Conservation (phyloP, 2,797 vertebrate genomes). For the Ibycter americanus region DNA sequence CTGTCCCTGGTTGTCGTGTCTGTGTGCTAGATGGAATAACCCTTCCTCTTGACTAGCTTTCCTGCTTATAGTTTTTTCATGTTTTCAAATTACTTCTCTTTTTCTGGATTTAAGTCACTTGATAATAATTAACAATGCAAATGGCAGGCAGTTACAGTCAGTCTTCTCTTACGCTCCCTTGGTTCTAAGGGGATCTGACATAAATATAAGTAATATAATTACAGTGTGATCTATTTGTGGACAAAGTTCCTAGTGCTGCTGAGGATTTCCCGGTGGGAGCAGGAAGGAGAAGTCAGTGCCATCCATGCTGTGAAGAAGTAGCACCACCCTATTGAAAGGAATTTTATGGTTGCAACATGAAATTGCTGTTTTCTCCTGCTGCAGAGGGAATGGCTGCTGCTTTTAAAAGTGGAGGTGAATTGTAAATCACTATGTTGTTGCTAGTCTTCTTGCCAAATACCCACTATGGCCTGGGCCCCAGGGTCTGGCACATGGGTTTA, state of each 20-base stretch:
- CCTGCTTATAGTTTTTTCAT: background rate
- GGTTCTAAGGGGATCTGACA: background rate
- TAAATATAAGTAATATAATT: background rate
- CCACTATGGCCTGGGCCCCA: background rate
- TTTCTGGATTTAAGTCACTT: background rate
- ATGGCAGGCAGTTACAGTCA: background rate
- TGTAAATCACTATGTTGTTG: background rate
- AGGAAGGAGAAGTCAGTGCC: background rate
- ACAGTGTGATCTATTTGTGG: background rate
- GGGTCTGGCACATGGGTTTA: background rate
- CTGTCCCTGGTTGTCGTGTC: background rate
- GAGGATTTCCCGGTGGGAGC: background rate
- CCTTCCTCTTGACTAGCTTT: slow-evolving; percentile 3
- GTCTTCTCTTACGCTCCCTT: background rate
- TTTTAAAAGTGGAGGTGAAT: background rate
- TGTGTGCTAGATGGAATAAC: background rate
- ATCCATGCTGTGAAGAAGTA: background rate
- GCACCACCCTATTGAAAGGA: background rate
- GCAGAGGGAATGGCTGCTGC: background rate
- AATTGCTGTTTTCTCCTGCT: background rate
- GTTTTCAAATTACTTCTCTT: background rate
- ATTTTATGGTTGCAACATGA: background rate
- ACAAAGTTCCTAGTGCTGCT: background rate
- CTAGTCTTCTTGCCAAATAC: background rate
- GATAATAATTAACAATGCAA: background rate